Base-by-base conservation (phyloP, 1,140 invertebrate species). In the Aphaenogaster rudis region DNA sequence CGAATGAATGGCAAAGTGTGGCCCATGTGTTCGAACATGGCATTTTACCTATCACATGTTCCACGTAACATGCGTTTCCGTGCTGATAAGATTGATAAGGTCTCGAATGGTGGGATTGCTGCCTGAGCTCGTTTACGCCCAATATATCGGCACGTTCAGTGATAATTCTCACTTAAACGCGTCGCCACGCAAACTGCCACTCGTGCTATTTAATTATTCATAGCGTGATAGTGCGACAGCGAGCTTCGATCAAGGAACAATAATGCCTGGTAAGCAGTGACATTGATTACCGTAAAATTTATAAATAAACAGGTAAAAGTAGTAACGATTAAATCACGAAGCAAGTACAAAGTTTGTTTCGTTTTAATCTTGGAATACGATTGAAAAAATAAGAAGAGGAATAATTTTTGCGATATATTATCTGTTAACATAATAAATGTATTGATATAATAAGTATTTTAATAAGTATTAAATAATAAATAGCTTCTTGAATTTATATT, bases 221-320 rank as follows among this genome's bases (percentile, higher is more conserved):
- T 61, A 74, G 28, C 42, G 69, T 76, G 69, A 61, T 36, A 69
- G 13, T 28, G 17, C 13, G 64, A 17, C 36, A 36, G 52, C 50
- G 28, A 5, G 15, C 15, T 54, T 54, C 28, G n/a, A 39, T 84
- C n/a, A 48, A 76, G 42, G 36, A 63, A 42, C 59, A 74, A 84
- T 48, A 74, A 84, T 84, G 80, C 69, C 80, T 39, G 80, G 80
- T 84, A 84, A 84, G 80, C 21, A 45, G 33, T 17, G 42, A 82
- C 17, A n/a, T 21, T 45, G 33, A 74, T 21, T 74, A 59, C 1
- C 2, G 13, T 61, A 74, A 50, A 74, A 63, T 50, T 61, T 17
- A 48, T 17, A 74, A 59, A 74, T 50, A 63, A 84, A 11, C 9
- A 4, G 13, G 5, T 48, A 13, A 74, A 39, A 28, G 8, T 17